A percentile compares a stretch with the other conserved stretches of the same genome.
These are phyloP conservation scores for Leucoraja ocellata DNA, from an alignment of 2,797 vertebrate genomes.

Conservation along the genomic window DNA sequence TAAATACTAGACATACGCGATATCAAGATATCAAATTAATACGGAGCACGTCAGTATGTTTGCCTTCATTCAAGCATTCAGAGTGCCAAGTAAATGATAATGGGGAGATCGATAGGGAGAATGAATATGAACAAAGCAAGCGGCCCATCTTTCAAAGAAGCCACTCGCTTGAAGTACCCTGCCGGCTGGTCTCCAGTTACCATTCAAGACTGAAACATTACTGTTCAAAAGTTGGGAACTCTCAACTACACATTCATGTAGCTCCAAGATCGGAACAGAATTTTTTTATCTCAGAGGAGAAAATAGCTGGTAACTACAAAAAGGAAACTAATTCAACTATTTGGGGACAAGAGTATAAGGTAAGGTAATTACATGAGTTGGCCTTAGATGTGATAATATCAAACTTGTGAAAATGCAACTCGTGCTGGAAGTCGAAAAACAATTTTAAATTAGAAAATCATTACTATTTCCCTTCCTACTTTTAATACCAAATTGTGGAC, in stretches of 20 bases:
- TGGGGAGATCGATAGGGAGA: slow-evolving; percentile 52
- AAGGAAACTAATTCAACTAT: slow-evolving; percentile 50
- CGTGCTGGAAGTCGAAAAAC: not conserved
- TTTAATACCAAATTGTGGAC: not conserved
- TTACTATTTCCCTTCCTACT: not conserved
- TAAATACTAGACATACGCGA: slow-evolving; percentile 43
- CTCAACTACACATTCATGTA: slow-evolving; percentile 86
- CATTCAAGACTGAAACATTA: slow-evolving; percentile 70
- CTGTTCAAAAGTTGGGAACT: slow-evolving; percentile 61
- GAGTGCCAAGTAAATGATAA: slow-evolving; percentile 49
- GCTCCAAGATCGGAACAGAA: slow-evolving; percentile 65
- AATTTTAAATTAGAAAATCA: not conserved
- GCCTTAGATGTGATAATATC: not conserved
- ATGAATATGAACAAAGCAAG: slow-evolving; percentile 51
- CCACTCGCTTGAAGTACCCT: slow-evolving; percentile 78
- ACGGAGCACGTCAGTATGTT: slow-evolving; percentile 68
- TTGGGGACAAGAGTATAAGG: slow-evolving; percentile 60
- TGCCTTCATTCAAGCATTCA: slow-evolving; percentile 58
- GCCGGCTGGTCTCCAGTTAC: slow-evolving; percentile 70
- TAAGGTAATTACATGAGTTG: slow-evolving; percentile 57
- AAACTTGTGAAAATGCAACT: not conserved
- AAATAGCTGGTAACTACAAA: slow-evolving; percentile 55
- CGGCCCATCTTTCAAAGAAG: slow-evolving; percentile 75
- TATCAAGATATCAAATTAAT: slow-evolving; percentile 56
- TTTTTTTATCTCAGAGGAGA: slow-evolving; percentile 52